Percentiles rank a stretch among this genome's conserved stretches.
Conservation (phyloP, 1,140 invertebrate species). For the Colletes gigas region DNA sequence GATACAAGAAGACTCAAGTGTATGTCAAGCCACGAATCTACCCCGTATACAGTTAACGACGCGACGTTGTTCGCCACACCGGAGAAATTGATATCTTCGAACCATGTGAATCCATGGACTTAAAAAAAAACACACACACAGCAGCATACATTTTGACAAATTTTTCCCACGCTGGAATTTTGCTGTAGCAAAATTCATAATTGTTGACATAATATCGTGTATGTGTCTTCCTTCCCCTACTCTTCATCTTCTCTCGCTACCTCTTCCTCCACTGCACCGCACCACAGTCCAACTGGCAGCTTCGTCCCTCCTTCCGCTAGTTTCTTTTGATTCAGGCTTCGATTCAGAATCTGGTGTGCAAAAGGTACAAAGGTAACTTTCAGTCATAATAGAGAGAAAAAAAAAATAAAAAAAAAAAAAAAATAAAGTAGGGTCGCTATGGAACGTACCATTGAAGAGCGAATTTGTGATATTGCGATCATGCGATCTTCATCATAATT, state of each 20-base stretch:
- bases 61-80: slow-evolving; percentile 22
- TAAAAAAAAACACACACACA: too few relatives aligned
- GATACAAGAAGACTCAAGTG: slow-evolving; percentile 62
- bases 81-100: slow-evolving; percentile 43
- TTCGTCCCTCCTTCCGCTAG: slow-evolving; percentile 49
- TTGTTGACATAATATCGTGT: not conserved
- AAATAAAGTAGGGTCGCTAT: slow-evolving; percentile 48
- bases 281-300: slow-evolving; percentile 13
- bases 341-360: slow-evolving; percentile 2
- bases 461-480: slow-evolving; percentile 46
- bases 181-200: slow-evolving; percentile 6
- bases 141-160: slow-evolving; percentile 14
- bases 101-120: slow-evolving; percentile 14
- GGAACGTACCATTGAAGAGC: slow-evolving; percentile 54
- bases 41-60: slow-evolving; percentile 25
- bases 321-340: slow-evolving; percentile 44
- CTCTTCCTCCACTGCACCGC: not conserved
- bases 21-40: slow-evolving; percentile 44
- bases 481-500: slow-evolving; percentile 52
- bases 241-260: not conserved
- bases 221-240: not conserved
- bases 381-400: slow-evolving; percentile 25
- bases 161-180: slow-evolving; percentile 20
- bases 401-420: slow-evolving; percentile 34
- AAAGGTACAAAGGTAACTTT: slow-evolving; percentile 45